Evolutionary conservation across 1,140 invertebrate species (phyloP).

Genomic region (Ectropis grisescens): DNA sequence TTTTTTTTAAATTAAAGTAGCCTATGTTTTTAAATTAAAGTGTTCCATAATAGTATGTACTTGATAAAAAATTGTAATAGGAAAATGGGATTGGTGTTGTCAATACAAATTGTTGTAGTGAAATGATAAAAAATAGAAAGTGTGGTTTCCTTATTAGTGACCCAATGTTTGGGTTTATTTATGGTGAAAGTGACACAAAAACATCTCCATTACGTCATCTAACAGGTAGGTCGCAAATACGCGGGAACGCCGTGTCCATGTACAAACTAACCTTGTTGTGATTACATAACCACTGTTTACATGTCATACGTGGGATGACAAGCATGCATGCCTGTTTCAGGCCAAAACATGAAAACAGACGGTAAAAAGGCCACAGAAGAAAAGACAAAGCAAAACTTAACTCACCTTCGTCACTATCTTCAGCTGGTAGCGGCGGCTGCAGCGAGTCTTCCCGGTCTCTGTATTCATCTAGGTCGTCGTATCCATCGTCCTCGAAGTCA

Average conservation of each 20-base stretch:
- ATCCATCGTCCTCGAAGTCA: slow-evolving; percentile 65
- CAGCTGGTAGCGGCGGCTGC: slow-evolving; percentile 34
- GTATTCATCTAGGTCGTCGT: slow-evolving; percentile 62
- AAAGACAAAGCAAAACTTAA: slow-evolving; percentile 45
- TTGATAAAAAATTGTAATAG: too few species aligned
- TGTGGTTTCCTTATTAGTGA: too few species aligned
- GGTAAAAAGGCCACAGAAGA: slow-evolving; percentile 41
- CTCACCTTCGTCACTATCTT: slow-evolving; percentile 64
- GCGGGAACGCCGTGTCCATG: slow-evolving; percentile 43
- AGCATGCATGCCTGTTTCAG: too few species aligned
- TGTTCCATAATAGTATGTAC: too few species aligned
- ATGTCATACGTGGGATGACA: slow-evolving; percentile 16
- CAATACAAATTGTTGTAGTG: too few species aligned
- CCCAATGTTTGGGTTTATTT: too few species aligned
- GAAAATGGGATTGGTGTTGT: too few species aligned
- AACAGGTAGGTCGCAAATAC: slow-evolving; percentile 25
- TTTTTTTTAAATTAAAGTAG: too few species aligned
- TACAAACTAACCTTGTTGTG: slow-evolving; percentile 25
- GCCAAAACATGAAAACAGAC: slow-evolving; percentile 3
- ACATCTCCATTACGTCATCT: slow-evolving; percentile 39
- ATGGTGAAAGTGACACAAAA: slow-evolving; percentile 27
- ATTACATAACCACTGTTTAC: slow-evolving; percentile 48
- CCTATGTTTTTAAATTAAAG: too few species aligned
- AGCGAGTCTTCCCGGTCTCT: slow-evolving; percentile 49
- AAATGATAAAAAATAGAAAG: too few species aligned